Base-by-base conservation (phyloP, 2,888 invertebrate genomes). In the Noctua janthina region DNA sequence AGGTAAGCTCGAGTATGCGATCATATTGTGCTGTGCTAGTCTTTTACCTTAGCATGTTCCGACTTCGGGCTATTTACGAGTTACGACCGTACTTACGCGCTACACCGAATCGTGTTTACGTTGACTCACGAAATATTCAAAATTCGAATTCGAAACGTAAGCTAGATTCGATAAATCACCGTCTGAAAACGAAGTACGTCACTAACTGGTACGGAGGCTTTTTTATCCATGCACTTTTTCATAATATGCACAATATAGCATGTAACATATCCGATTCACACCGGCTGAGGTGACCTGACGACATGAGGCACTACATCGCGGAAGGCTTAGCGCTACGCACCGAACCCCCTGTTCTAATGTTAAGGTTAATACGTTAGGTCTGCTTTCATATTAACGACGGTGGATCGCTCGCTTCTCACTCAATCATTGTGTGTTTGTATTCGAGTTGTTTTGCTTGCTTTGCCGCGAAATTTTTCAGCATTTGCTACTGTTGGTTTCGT, bases 381-480 rank as follows among this genome's bases (percentile, higher is more conserved):
- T 94, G 96, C 96, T 96, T 96, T 94, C 95, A 94, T 95, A 94
- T 92, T 92, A 93, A 95, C 93, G 85, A 92, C 89, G 92, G 92
- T 89, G 91, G 92, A 91, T 78, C 94, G 95, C 95, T 94, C 96
- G 96, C 96, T 96, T 96, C 96, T 96, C 96, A 96, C 96, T 94
- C 94, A 78, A 93, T 94, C 96, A 96, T 96, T 94, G 93, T 94
- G 94, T 95, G 95, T 96, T 94, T 92, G 93, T 95, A 93, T 95
- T 94, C 93, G 93, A 94, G 91, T 96, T 96, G 96, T 95, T 96
- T 96, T 95, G 96, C 96, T 96, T 96, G 96, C 96, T 96, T 96
- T 90, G 92, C 94, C 95, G 94, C 94, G 89, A 91, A 88, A 90
- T 87, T 89, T 84, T 85, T 80, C 71, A 87, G 88, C 74, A 83